Evolutionary conservation across 2,113 vertebrate species (phyloP), one percentile per base, ranked within the genome.

Genomic region (Calcarius ornatus): DNA sequence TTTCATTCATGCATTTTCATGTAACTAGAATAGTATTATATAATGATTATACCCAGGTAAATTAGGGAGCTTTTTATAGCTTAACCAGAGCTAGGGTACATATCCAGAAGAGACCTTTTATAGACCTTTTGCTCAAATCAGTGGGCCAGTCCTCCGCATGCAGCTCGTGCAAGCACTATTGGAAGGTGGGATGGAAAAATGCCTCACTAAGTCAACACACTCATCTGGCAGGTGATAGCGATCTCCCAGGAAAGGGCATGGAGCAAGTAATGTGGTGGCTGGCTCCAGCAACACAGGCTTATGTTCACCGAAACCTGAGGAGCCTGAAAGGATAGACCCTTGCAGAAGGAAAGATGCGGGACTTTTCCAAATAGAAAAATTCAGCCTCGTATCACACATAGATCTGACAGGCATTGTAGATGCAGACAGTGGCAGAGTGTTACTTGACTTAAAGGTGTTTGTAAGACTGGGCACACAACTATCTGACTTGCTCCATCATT

Each of bases 181-280:
- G 42, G 42, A 85, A 82, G 57, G 38, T 19, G 35, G 47, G 24
- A 56, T 43, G 54, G 81, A 65, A 81, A 83, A 93, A 64, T 1
- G 4, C 23, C n/a, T 71, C 51, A 61, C 38, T 21, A 70, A 69
- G 8, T 57, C 54, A 10, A 4, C 28, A 37, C 0, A 0, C 17
- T 80, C n/a, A 48, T 23, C 57, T 61, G 31, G n/a, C 45, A 70
- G 35, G 27, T 81, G 64, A 92, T 2, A 45, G 20, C 20, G 56
- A 87, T 64, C 43, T 68, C 69, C 25, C 21, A 73, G 47, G 31
- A 81, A 80, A 27, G 27, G 38, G 23, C 42, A 70, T 2, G 33
- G 25, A 81, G 12, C 19, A 88, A 84, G 37, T 37, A 51, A 61
- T 3, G 10, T 25, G 37, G n/a, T 57, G 63, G 40, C n/a, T 77